Base-by-base conservation (phyloP, 1,140 invertebrate genomes). In the Aphelenchoides fujianensis region DNA sequence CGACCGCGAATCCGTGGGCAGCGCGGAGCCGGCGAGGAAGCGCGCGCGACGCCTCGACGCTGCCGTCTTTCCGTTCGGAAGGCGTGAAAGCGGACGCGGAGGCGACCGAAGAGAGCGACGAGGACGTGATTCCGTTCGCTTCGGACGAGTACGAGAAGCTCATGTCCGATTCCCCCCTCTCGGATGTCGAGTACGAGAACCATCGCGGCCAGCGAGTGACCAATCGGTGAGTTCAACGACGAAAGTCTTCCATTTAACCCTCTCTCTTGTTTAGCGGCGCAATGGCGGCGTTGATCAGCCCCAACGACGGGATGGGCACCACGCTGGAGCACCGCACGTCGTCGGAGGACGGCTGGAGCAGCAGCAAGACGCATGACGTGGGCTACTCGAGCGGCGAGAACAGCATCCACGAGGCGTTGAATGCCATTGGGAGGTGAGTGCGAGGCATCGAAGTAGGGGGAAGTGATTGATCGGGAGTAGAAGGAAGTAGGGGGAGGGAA, bases 311-410 rank as follows among this genome's bases (percentile, higher is more conserved):
- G 7, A 59, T 19, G 5, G 5, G 5, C 34, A 23, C 5, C 28
- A 19, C 5, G 34, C 23, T 59, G 5, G 55, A 7, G 34, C 55
- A 59, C 34, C 55, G 55, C 28, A 59, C 55, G 12, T 59, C 55
- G 7, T 7, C 5, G 12, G 63, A 66, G 32, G 63, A 66, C 31
- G 63, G 63, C 34, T 66, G 63, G 63, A 19, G 16, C 32, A 36
- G 32, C 16, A n/a, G 32, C 9, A 66, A 66, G 32, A 66, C 63
- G 1, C 63, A 66, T 16, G 63, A 66, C 31, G 63, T 66, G 3
- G 63, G 63, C 34, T 66, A 66, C 31, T 66, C 63, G 27, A 66
- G 63, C 3, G 63, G 63, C n/a, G 63, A 66, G 32, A 66, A 66
- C 63, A 19, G 16, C n/a, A n/a, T 66, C 16, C 63, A 66, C 32